Evolutionary conservation across 2,888 invertebrate species (phyloP), one percentile per base, ranked within the genome.

Genomic region (Parnassius glacialis): DNA sequence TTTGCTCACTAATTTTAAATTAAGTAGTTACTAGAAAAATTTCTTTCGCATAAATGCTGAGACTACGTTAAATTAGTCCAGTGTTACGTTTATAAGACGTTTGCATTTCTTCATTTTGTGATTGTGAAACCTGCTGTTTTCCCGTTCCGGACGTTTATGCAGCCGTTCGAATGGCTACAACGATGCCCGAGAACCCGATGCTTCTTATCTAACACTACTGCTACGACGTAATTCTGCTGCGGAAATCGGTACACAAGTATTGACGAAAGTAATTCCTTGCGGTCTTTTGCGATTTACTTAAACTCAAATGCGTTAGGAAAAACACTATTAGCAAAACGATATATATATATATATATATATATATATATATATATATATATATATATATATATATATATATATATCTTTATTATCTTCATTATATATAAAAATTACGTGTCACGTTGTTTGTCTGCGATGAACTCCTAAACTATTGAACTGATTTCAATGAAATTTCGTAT

Each of bases 141-240:
- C 13, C 13, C 13, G 0, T 16, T 53, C 48, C 50, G 13, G 45
- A 42, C 41, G 20, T 60, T 55, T 48, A 54, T 54, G 12, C 44
- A 45, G 41, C 45, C n/a, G 56, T 41, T 52, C n/a, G 51, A 51
- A 56, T 52, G 25, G 44, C 3, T 34, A 41, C 45, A 12, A 43
- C 60, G 50, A 16, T 44, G 41, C 45, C 11, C 47, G 55, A 34
- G 43, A 50, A 45, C 16, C 51, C 45, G 61, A 45, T 47, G 16
- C 45, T 45, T 52, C 56, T 61, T 61, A 61, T 61, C 61, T 47
- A 45, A 43, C 12, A 50, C 13, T 25, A 16, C 50, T 60, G 50
- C 11, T 51, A 55, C 34, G 44, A 12, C 44, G 52, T 12, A 52
- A 47, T 61, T 25, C 20, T 56, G 56, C 10, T 45, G 45, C 13